Conservation (phyloP, 2,113 vertebrate species). For the Spermophilus dauricus region DNA sequence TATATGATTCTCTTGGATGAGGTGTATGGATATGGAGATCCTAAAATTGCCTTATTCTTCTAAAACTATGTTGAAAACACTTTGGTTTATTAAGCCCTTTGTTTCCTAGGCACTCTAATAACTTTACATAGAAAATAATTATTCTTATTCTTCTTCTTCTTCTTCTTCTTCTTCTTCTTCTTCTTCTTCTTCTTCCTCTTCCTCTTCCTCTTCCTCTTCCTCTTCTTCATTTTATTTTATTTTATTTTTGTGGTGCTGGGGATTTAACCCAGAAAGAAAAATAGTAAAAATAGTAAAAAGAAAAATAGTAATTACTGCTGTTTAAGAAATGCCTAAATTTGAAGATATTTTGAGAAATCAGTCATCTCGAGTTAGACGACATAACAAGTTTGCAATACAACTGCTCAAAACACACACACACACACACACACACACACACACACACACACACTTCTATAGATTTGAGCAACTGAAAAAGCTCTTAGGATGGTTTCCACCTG, state of each 20-base stretch:
- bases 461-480: not conserved
- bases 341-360: conserved; percentile 9
- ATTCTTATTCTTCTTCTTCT: not conserved
- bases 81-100: not conserved
- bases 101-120: not conserved
- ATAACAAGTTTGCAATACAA: not conserved
- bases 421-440: no score
- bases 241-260: no score
- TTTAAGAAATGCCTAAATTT: conserved; percentile 26
- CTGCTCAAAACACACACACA: not conserved
- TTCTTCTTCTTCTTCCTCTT: no score
- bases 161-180: no score
- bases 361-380: not conserved
- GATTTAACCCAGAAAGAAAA: not conserved
- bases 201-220: no score
- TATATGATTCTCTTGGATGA: not conserved
- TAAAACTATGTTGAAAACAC: not conserved
- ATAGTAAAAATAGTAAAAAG: not conserved
- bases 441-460: not conserved
- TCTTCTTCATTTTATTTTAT: no score
- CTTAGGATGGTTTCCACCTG: not conserved
- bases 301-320: not conserved
- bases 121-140: not conserved
- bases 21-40: not conserved
- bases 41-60: not conserved